phyloP scores from a whole-genome alignment of 2,888 invertebrate species.

The Drosophila pegasa region DNA sequence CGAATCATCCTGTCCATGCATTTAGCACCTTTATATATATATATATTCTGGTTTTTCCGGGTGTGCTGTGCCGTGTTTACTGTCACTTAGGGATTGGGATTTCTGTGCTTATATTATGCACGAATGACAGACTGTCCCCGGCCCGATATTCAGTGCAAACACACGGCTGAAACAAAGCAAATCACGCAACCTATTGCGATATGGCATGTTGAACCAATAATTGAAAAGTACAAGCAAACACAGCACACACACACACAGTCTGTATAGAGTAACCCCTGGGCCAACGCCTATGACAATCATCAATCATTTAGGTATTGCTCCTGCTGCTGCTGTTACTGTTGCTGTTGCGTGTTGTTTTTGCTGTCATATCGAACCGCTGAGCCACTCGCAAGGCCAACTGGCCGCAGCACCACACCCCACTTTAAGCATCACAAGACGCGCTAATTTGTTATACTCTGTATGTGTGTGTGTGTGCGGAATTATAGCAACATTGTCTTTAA shows the following conservation, averaged over 20 bases:
- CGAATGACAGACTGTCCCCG: conserved; percentile 63
- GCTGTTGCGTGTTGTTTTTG: conserved; percentile 46
- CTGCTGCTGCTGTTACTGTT: conserved; percentile 20
- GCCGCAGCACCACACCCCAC: conserved; percentile 22
- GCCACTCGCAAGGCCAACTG: conserved; percentile 23
- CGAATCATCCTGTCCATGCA: conserved; percentile 43
- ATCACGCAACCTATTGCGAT: conserved; percentile 62
- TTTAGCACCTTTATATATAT: conserved; percentile 1
- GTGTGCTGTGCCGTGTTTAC: conserved; percentile 38
- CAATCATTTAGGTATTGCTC: conserved; percentile 75
- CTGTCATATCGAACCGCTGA: conserved; percentile 25
- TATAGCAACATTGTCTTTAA: conserved; percentile 14
- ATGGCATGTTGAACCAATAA: conserved; percentile 56
- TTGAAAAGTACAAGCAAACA: conserved; percentile 58
- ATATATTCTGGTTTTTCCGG: conserved; percentile 7
- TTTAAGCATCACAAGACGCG: conserved; percentile 17
- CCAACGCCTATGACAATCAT: conserved; percentile 72
- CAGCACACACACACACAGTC: neutral
- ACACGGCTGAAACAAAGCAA: conserved; percentile 58
- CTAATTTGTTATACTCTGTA: conserved; percentile 31
- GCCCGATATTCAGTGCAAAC: conserved; percentile 47
- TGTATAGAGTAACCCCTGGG: neutral
- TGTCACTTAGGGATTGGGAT: conserved; percentile 56
- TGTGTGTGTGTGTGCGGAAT: conserved; percentile 2
- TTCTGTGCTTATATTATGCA: conserved; percentile 25